phyloP scores from a whole-genome alignment of 2,113 vertebrate genomes.

The Galeopterus variegatus region DNA sequence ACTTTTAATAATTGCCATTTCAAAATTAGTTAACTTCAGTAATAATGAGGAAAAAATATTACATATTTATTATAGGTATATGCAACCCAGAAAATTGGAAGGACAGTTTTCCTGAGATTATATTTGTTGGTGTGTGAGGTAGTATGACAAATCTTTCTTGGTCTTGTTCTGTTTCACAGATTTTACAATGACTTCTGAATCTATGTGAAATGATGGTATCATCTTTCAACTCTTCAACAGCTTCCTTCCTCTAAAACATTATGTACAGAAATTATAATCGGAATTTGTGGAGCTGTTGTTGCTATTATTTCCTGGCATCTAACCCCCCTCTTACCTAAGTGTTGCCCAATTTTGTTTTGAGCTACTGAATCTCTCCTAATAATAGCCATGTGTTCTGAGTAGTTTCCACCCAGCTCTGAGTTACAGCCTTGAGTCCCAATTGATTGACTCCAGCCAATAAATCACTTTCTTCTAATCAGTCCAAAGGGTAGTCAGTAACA shows the following conservation, averaged over 20 bases:
- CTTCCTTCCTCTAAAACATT: neutral
- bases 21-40: neutral
- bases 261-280: neutral
- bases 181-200: neutral
- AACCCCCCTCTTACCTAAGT: neutral
- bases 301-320: neutral
- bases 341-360: neutral
- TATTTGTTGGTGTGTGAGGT: neutral
- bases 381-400: neutral
- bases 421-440: neutral
- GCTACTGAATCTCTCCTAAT: neutral
- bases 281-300: neutral
- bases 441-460: neutral
- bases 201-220: neutral
- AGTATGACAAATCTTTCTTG: neutral
- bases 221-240: neutral
- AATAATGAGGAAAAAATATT: neutral
- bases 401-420: neutral
- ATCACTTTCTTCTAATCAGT: neutral
- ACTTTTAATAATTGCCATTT: conserved; percentile 14
- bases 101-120: neutral
- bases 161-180: neutral
- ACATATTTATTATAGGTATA: neutral
- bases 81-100: neutral
- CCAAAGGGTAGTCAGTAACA: neutral